Evolutionary conservation across 2,113 vertebrate genomes (phyloP).

Genomic region (Engystomops pustulosus): DNA sequence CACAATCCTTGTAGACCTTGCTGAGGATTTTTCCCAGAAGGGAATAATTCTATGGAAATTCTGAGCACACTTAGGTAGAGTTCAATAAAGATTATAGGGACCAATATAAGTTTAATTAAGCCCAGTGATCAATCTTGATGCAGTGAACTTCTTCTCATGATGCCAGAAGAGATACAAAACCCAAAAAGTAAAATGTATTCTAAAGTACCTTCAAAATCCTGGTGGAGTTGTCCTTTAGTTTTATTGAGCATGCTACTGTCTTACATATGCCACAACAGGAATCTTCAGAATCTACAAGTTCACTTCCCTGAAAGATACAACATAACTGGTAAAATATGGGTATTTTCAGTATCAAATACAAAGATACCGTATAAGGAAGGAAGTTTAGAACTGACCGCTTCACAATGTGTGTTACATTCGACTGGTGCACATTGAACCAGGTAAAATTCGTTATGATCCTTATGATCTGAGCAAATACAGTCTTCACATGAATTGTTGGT

Average conservation of each 20-base stretch:
- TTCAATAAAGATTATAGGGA: no score
- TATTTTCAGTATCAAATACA: no score
- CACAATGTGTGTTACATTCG: constrained; percentile 67
- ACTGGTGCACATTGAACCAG: constrained; percentile 63
- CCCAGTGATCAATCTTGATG: no score
- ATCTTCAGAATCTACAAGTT: constrained; percentile 57
- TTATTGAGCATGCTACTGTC: constrained; percentile 19
- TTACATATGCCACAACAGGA: constrained; percentile 70
- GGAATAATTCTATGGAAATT: no score
- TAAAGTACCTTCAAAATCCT: constrained; percentile 36
- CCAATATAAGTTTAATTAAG: no score
- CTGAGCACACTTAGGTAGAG: no score
- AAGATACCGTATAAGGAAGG: rapidly evolving
- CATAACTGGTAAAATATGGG: not conserved
- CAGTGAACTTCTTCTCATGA: no score
- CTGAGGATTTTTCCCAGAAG: no score
- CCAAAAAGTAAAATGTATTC: no score
- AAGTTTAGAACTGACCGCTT: constrained; percentile 65
- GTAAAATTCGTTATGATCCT: rapidly evolving
- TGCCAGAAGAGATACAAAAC: no score
- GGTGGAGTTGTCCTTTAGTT: not conserved
- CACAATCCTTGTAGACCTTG: no score
- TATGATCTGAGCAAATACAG: constrained; percentile 66
- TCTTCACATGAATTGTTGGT: constrained; percentile 66
- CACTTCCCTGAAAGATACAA: constrained; percentile 64